These are phyloP conservation scores for Megalurothrips usitatus DNA, from an alignment of 2,888 invertebrate genomes.

Conservation along the genomic window DNA sequence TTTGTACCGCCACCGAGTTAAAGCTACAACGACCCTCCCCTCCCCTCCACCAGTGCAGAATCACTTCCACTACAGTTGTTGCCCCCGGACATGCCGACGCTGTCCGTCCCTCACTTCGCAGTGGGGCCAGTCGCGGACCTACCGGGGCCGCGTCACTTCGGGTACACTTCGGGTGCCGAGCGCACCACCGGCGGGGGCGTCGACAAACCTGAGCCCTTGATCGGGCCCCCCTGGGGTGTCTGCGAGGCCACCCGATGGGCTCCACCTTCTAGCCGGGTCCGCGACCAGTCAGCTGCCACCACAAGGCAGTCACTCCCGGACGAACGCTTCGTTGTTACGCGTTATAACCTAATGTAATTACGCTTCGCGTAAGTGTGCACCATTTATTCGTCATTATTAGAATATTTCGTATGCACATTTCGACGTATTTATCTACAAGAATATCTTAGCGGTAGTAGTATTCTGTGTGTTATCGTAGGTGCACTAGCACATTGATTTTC, in stretches of 20 bases:
- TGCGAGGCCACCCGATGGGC: not conserved
- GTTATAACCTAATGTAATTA: not conserved
- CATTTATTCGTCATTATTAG: too few relatives aligned
- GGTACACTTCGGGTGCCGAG: not conserved
- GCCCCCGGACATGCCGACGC: not conserved
- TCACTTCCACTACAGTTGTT: too few relatives aligned
- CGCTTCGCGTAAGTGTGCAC: too few relatives aligned
- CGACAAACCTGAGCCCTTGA: conserved; percentile 10
- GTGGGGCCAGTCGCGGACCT: not conserved
- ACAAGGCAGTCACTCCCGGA: not conserved
- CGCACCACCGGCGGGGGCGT: not conserved
- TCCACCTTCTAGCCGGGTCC: not conserved
- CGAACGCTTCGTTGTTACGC: not conserved
- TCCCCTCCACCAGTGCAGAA: too few relatives aligned
- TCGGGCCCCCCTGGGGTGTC: not conserved
- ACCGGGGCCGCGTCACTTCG: not conserved
- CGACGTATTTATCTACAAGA: not conserved
- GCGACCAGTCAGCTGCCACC: not conserved
- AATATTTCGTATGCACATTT: not conserved
- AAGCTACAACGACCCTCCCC: too few relatives aligned
- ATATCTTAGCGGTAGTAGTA: not conserved
- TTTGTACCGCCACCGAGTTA: too few relatives aligned
- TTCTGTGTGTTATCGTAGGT: not conserved
- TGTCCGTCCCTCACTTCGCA: not conserved
- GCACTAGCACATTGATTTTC: not conserved